Evolutionary conservation across 1,140 invertebrate species (phyloP), one percentile per base, ranked within the genome.

Genomic region (Lepidurus couesii): DNA sequence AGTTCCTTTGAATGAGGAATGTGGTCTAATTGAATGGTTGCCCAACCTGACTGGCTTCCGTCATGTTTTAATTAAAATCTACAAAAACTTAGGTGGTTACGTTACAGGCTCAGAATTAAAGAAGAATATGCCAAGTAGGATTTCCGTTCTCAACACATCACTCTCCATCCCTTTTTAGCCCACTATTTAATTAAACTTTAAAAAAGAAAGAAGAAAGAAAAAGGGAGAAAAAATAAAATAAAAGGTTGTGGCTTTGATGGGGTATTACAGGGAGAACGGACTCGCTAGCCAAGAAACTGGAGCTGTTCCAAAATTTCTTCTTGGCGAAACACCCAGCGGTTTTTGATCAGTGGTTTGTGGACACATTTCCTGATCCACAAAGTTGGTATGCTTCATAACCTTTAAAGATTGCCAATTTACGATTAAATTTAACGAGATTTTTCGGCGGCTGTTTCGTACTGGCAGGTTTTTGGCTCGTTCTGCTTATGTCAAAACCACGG

Each of bases 11-110:
- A 96, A 96, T 83, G 95, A 98, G 85, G 91, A 95, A 82, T 96
- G 95, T 84, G 98, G 98, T 0, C 84, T 99, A 16, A 92, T 99
- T 73, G 96, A 99, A 85, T 99, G 97, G 95, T 89, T 99, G 26
- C 91, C 92, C 0, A 94, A 98, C 86, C 88, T 98, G 10, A 85
- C 91, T 16, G 92, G 93, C 0, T 88, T 97, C 9, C 88, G 95
- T 44, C 87, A 88, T 7, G 85, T 88, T 65, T 84, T 98, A 16
- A 86, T 90, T 77, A 87, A 88, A 47, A 84, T 95, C 26, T 96
- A 96, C 83, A 90, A 90, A 83, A 91, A 95, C 81, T 85, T 88
- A 44, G 87, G 88, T 53, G 85, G 88, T 16, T 84, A 84, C 45
- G 86, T 88, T 77, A 65, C 84, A 16, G 85, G 85, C 5, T 85